Evolutionary conservation across 2,797 vertebrate genomes (phyloP).

Genomic region (Hydrolagus colliei): DNA sequence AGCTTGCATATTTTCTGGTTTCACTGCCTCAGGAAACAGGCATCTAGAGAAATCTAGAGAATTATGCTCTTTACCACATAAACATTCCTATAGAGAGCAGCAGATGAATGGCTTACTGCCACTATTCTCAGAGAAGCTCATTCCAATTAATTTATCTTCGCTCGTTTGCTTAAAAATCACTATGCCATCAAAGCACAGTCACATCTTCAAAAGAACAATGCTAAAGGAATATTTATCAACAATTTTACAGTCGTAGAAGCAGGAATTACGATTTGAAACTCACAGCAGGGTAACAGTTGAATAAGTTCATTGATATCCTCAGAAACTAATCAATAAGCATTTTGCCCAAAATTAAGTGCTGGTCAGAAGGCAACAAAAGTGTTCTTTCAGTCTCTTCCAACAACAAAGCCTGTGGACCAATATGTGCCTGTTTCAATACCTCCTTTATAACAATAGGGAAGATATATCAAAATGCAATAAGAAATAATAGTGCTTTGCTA

Average conservation of each 20-base stretch:
- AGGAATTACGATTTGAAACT: background rate
- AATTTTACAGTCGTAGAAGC: background rate
- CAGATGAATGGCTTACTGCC: slow-evolving; percentile 1
- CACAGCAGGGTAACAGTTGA: background rate
- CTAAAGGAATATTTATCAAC: background rate
- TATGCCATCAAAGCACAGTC: background rate
- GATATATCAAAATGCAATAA: no score
- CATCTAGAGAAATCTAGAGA: background rate
- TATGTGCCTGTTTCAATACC: background rate
- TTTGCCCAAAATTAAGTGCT: background rate
- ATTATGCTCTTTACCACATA: background rate
- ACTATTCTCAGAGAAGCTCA: background rate
- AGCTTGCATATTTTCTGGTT: background rate
- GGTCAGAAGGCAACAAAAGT: slow-evolving; percentile 10
- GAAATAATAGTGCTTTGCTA: no score
- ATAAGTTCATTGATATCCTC: slow-evolving; percentile 8
- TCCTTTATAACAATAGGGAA: no score
- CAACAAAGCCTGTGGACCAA: background rate
- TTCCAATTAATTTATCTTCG: background rate
- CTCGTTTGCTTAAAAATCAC: background rate
- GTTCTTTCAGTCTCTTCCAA: background rate
- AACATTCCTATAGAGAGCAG: background rate
- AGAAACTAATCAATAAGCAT: slow-evolving; percentile 3
- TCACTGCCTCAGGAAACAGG: slow-evolving; percentile 15
- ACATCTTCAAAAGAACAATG: background rate